These are phyloP conservation scores for Nephrotoma flavescens DNA, from an alignment of 2,888 invertebrate genomes.

Conservation along the genomic window DNA sequence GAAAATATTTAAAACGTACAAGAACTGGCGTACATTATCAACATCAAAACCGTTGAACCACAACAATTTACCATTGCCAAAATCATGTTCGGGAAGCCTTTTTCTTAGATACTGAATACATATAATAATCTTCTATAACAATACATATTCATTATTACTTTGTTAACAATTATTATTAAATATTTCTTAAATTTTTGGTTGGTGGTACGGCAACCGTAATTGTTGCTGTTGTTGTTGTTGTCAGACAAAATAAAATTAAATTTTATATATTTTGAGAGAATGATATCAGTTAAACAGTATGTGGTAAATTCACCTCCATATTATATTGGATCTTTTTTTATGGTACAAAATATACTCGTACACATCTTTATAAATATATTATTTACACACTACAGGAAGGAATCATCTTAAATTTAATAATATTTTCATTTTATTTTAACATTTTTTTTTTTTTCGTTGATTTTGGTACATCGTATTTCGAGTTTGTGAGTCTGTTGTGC, in stretches of 20 bases:
- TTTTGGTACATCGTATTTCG: not conserved
- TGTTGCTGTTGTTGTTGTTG: not conserved
- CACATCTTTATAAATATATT: not conserved
- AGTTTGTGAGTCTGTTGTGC: not conserved
- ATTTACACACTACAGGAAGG: not conserved
- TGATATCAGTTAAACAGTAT: not conserved
- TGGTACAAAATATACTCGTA: not conserved
- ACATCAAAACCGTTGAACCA: too few species aligned
- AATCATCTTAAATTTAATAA: not conserved
- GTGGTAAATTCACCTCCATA: not conserved
- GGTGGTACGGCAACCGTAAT: not conserved
- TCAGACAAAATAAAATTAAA: not conserved
- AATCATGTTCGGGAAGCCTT: too few species aligned
- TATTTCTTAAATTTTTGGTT: not conserved
- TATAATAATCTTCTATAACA: not conserved
- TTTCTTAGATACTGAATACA: too few species aligned
- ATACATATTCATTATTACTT: not conserved
- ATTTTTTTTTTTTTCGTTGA: not conserved
- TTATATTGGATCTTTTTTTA: not conserved
- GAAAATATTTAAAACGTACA: too few species aligned
- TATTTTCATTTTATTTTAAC: not conserved
- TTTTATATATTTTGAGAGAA: not conserved
- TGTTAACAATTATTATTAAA: not conserved
- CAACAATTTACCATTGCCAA: too few species aligned
- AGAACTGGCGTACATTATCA: too few species aligned